Percentiles rank a stretch among this genome's conserved stretches.
Evolutionary conservation across 2,888 invertebrate species (phyloP).

Genomic region (Rhamnusium bicolor): DNA sequence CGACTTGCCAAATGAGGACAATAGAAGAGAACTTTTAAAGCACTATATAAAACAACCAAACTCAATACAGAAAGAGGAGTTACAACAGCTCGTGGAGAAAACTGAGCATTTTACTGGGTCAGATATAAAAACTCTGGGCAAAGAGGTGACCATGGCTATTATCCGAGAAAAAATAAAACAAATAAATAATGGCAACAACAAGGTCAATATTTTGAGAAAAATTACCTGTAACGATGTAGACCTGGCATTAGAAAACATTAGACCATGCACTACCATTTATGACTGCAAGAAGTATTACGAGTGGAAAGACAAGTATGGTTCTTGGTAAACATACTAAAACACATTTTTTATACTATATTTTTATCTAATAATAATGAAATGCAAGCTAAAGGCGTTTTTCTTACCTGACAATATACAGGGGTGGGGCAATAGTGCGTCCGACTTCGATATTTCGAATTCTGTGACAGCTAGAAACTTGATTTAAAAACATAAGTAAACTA

Average conservation of each 20-base stretch:
- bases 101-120: slow-evolving; percentile 90
- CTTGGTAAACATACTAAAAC: slow-evolving; percentile 37
- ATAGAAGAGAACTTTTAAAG: slow-evolving; percentile 80
- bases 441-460: no score
- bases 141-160: slow-evolving; percentile 89
- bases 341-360: background rate
- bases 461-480: no score
- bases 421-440: no score
- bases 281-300: slow-evolving; percentile 74
- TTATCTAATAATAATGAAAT: background rate
- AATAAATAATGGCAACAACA: slow-evolving; percentile 49
- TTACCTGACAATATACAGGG: no score
- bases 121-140: slow-evolving; percentile 89
- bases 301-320: slow-evolving; percentile 79
- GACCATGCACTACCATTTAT: slow-evolving; percentile 75
- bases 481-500: no score
- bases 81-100: slow-evolving; percentile 70
- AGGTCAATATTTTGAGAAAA: slow-evolving; percentile 69
- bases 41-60: slow-evolving; percentile 73
- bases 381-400: background rate
- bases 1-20: slow-evolving; percentile 80
- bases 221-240: slow-evolving; percentile 63
- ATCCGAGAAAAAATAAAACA: slow-evolving; percentile 74
- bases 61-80: slow-evolving; percentile 64
- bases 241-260: slow-evolving; percentile 71